These are phyloP conservation scores for Augochlora pura DNA, from an alignment of 1,140 invertebrate species.

Conservation along the genomic window DNA sequence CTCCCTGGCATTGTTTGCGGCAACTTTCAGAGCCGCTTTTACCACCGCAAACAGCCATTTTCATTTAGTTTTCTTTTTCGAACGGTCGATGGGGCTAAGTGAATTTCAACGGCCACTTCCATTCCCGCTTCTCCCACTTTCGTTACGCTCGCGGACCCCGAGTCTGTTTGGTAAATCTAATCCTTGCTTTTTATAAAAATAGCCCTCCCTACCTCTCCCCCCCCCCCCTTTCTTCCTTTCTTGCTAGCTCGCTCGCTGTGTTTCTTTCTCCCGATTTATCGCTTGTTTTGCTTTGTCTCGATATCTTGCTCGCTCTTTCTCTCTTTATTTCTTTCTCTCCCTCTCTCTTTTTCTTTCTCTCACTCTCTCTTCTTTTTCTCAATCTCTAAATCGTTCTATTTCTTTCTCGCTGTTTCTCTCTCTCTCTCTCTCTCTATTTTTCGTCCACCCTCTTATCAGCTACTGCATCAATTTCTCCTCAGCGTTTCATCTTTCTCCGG, in stretches of 20 bases:
- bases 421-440: too few relatives aligned
- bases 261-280: too few relatives aligned
- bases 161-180: conserved; percentile 45
- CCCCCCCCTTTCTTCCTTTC: not conserved
- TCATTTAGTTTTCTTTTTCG: conserved; percentile 50
- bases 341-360: too few relatives aligned
- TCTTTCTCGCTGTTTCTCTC: too few relatives aligned
- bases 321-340: too few relatives aligned
- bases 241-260: not conserved
- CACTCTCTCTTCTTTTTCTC: too few relatives aligned
- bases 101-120: conserved; percentile 41
- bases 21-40: conserved; percentile 53
- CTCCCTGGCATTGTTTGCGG: conserved; percentile 41
- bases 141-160: conserved; percentile 36
- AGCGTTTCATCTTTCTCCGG: too few relatives aligned
- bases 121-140: conserved; percentile 28
- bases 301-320: too few relatives aligned
- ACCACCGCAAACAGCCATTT: conserved; percentile 50
- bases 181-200: conserved; percentile 45
- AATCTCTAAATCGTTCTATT: too few relatives aligned
- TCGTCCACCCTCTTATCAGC: too few relatives aligned
- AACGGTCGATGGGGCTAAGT: conserved; percentile 40
- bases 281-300: too few relatives aligned
- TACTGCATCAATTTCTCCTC: too few relatives aligned
- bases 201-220: not conserved